Evolutionary conservation across 64 coral and sea anemone species (phyloP).

Genomic region (Stichodactyla mertensii): DNA sequence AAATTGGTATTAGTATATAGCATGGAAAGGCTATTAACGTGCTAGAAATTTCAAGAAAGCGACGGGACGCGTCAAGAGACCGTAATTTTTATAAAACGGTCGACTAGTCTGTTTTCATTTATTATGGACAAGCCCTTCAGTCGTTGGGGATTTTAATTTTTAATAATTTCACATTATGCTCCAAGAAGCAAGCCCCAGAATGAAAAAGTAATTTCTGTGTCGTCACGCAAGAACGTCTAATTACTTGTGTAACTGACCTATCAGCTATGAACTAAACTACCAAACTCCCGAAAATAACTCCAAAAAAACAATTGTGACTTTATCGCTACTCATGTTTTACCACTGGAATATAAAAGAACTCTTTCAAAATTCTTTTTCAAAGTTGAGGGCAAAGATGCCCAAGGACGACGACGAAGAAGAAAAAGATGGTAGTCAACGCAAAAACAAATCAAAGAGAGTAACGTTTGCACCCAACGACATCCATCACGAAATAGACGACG

Average conservation of each 20-base stretch:
- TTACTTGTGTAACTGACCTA: not conserved
- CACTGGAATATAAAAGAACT: not conserved
- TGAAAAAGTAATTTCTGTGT: not conserved
- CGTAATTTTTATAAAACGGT: conserved; percentile 8
- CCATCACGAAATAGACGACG: not conserved
- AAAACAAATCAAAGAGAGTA: conserved; percentile 5
- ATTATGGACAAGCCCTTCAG: not conserved
- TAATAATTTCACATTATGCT: conserved; percentile 5
- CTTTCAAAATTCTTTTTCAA: conserved; percentile 16
- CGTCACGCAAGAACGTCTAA: not conserved
- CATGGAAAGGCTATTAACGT: too few relatives aligned
- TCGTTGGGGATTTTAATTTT: conserved; percentile 6
- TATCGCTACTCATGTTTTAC: not conserved
- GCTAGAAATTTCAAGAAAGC: too few relatives aligned
- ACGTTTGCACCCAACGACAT: conserved; percentile 15
- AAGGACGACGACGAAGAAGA: conserved; percentile 16
- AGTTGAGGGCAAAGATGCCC: conserved; percentile 32
- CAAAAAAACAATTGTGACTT: not conserved
- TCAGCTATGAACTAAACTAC: not conserved
- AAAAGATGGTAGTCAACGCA: not conserved
- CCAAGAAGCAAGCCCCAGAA: not conserved
- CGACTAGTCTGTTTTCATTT: not conserved
- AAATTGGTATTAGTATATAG: too few relatives aligned
- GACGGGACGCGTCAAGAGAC: not conserved
- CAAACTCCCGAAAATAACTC: not conserved